Base-by-base conservation (phyloP, 2,113 vertebrate species). In the Rana temporaria region DNA sequence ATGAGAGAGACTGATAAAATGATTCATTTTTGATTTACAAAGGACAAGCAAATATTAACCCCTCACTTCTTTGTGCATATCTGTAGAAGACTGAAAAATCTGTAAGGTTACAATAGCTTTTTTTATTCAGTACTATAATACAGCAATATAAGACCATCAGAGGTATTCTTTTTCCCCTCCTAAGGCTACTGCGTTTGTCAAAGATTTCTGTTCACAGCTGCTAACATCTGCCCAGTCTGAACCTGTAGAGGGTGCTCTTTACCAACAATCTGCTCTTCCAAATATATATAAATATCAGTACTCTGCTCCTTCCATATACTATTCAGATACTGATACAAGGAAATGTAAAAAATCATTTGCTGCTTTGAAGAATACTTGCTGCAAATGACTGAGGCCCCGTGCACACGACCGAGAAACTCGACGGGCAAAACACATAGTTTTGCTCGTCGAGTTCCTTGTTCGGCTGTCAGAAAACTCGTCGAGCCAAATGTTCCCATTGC, bases 241-340 rank as follows among this genome's bases (percentile, higher is more conserved):
- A 14, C 70, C 80, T 59, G 15, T 56, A 81, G 79, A 56, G 79
- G 69, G 79, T 2, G 79, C 79, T 81, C 26, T 81, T 56, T n/a
- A 66, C 32, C 17, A 55, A 67, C 24, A 30, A 20, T 20, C 18
- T 30, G 20, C 9, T 73, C 55, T 57, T 48, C 12, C 9, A 8
- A 48, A 48, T 48, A 48, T 14, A 14, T 48, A 48, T 1, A n/a
- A n/a, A n/a, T n/a, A n/a, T 42, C 9, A 42, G 42, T 42, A 8
- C 42, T 42, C 42, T 42, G 32, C 32, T 42, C 42, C 42, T 9
- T 42, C 42, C 42, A 42, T 42, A 42, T 42, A 42, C 42, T 6
- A 42, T 42, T 42, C 42, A 42, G 9, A 9, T 42, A 42, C 42
- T 42, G 42, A 42, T 42, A 42, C 42, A 6, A 42, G 42, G 42